Base-by-base conservation (phyloP, 2,888 invertebrate genomes). In the Melipona beecheii region DNA sequence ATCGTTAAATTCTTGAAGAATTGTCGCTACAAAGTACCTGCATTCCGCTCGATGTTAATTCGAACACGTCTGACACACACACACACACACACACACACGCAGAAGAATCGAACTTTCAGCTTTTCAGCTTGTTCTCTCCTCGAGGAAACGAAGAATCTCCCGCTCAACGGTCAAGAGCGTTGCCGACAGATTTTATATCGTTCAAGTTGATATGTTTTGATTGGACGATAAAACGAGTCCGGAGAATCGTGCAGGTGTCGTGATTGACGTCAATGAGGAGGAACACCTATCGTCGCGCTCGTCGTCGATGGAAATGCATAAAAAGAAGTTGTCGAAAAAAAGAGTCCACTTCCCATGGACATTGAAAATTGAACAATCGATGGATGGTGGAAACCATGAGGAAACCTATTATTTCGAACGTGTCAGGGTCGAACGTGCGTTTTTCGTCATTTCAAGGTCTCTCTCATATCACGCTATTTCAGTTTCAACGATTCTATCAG, bases 211-310 rank as follows among this genome's bases (percentile, higher is more conserved):
- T 69, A 50, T 65, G 72, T 69, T 83, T 75, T 75, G 62, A 72
- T 62, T 13, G 58, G 43, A 69, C 50, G 56, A 69, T 83, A 73
- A 69, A 83, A 43, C 69, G 69, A 69, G 36, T 62, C 21, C 36
- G n/a, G 24, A 36, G 64, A 54, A 43, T 69, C 54, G 65, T 43
- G 43, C 75, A 52, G 62, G n/a, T 62, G 21, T n/a, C 24, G 69
- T 75, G 79, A 79, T 52, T 80, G 83, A 83, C 83, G 80, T 83
- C 79, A 75, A 75, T 70, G 68, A 50, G 68, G 68, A 50, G 68
- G 60, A 66, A 71, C 66, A 58, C 58, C 62, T 58, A 70, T 65
- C 78, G 19, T 36, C 66, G n/a, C 21, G 17, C 6, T 17, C 43
- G 27, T 70, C 60, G 43, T 70, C 60, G 43, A 66, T 36, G n/a